Evolutionary conservation across 2,888 invertebrate genomes (phyloP), one percentile per base, ranked within the genome.

Genomic region (Diadromus collaris): DNA sequence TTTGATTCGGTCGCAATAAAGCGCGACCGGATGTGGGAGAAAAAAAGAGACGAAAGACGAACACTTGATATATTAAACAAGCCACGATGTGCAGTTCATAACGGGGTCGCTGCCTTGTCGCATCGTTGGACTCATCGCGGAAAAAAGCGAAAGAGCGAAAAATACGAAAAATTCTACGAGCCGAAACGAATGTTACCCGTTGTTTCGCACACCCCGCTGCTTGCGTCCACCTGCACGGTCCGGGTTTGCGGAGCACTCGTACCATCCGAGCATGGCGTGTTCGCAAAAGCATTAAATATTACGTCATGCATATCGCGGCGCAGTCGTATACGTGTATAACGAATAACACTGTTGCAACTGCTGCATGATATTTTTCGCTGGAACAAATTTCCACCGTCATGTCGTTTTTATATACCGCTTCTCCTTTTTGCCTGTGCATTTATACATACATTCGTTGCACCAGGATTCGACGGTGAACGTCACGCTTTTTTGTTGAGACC

Each of bases 211-310:
- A 29, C 29, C 32, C 32, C 13, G 27, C n/a, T 21, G 21, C 21
- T 46, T 41, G 44, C 41, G 67, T 60, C 27, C 29, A 27, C 16
- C 54, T 2, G 16, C 54, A 16, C 27, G 29, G 16, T 56, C 16
- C 13, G 13, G n/a, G 29, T 16, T 29, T 29, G 54, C 27, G 54
- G 27, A n/a, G 16, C 54, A 27, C 27, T 51, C 24, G 51, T 61
- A 34, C 71, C 34, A 34, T 19, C 34, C 32, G 48, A 48, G 34
- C 38, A 51, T 46, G 71, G 63, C 38, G 63, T 54, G 61, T 71
- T 71, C 46, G 54, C 71, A 24, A 21, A 38, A 61, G 61, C 71
- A 71, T 71, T 61, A 61, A 63, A 61, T 61, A 71, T 71, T 71
- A 71, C 63, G 56, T 60, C 71, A 61, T 71, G 51, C 63, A 61